phyloP scores from a whole-genome alignment of 2,113 vertebrate genomes.

The Leucosticte australis region DNA sequence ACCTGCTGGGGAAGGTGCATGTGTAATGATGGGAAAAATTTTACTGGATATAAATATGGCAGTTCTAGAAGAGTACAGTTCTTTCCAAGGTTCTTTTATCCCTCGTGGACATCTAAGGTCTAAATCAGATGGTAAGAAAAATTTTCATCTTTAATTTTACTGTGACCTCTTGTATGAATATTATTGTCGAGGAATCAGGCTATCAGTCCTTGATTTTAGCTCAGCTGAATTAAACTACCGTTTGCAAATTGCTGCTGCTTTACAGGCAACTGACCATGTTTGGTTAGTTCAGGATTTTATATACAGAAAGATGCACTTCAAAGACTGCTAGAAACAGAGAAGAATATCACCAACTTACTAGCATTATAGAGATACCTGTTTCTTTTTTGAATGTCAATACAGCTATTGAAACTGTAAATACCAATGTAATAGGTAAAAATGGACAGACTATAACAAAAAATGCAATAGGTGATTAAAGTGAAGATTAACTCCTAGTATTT shows the following conservation, averaged over 20 bases:
- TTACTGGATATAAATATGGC: slow-evolving; percentile 72
- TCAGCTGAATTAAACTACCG: not conserved
- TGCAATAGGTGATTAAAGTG: not conserved
- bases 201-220: not conserved
- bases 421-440: not conserved
- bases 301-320: not conserved
- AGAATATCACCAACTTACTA: not conserved
- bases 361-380: not conserved
- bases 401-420: not conserved
- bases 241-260: not conserved
- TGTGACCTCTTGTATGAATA: not conserved
- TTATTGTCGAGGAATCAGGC: not conserved
- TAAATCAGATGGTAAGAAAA: slow-evolving; percentile 49
- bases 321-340: not conserved
- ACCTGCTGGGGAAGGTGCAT: slow-evolving; percentile 54
- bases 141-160: not conserved
- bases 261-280: not conserved
- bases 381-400: not conserved
- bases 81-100: slow-evolving; percentile 28
- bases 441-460: not conserved
- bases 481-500: not conserved
- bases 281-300: not conserved
- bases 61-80: slow-evolving; percentile 55
- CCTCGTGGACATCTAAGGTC: slow-evolving; percentile 19
- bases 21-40: slow-evolving; percentile 69